These are phyloP conservation scores for Hetaerina titia DNA, from an alignment of 2,888 invertebrate genomes.

Conservation along the genomic window DNA sequence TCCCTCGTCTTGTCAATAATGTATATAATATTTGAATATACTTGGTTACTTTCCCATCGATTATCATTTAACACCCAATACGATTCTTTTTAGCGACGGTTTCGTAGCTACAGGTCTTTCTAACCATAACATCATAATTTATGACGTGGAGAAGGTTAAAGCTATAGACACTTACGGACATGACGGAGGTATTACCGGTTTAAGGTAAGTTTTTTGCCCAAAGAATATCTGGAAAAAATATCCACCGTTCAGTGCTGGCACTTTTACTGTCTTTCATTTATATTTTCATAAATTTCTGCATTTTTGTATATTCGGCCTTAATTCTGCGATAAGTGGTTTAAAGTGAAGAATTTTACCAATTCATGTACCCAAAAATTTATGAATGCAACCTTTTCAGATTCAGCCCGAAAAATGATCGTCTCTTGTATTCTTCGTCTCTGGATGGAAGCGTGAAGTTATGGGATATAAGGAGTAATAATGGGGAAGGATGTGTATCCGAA, in stretches of 20 bases:
- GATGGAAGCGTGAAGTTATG: slow-evolving; percentile 82
- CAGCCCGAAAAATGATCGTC: slow-evolving; percentile 79
- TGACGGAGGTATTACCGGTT: slow-evolving; percentile 69
- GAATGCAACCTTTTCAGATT: slow-evolving; percentile 78
- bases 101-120: slow-evolving; percentile 70
- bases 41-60: neutral
- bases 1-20: neutral
- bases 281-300: neutral
- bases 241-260: neutral
- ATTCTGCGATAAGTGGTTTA: neutral
- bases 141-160: slow-evolving; percentile 64
- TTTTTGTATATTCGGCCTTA: neutral
- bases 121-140: slow-evolving; percentile 69
- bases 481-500: slow-evolving; percentile 77
- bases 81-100: slow-evolving; percentile 8
- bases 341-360: slow-evolving; percentile 69
- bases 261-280: neutral
- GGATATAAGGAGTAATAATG: slow-evolving; percentile 79
- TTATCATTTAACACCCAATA: neutral
- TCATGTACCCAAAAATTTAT: slow-evolving; percentile 76
- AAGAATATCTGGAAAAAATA: neutral
- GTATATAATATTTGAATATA: neutral
- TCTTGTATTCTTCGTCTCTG: slow-evolving; percentile 81
- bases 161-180: slow-evolving; percentile 65
- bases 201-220: slow-evolving; percentile 67